Evolutionary conservation across 2,113 vertebrate genomes (phyloP), one percentile per base, ranked within the genome.

Genomic region (Pangasianodon gigas): DNA sequence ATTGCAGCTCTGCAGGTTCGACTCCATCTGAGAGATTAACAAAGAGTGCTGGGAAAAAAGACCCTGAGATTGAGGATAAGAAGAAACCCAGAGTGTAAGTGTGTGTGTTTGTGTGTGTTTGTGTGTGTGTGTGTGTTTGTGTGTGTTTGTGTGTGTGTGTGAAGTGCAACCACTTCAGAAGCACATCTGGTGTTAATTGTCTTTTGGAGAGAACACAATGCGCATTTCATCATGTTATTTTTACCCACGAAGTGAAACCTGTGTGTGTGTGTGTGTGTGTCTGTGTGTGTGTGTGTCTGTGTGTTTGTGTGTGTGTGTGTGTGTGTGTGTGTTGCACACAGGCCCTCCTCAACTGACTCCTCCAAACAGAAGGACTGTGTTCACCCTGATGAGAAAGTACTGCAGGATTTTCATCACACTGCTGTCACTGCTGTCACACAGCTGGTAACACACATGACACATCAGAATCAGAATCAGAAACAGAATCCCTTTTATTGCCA

Each of bases 321-420:
- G 75, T 54, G 89, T 62, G 48, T 86, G 44, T 81, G 44, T 74
- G 62, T 96, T 92, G 89, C 94, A 94, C 93, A 94, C 93, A 92
- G 88, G 89, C 62, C 93, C 4, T 90, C 87, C 90, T 92, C 95
- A 80, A 75, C 93, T 19, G 95, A 95, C 81, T 41, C 11, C 6
- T 69, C 74, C 1, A 94, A 94, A 81, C 88, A 90, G 24, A 94
- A 94, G 90, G 44, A 0, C 29, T 94, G 92, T 3, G 48, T 93
- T 77, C 90, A 90, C 18, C 62, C 87, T 7, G 92, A 95, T 80
- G 96, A 97, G 88, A 97, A 94, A 89, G 65, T 97, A 52, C 75
- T 97, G 21, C 87, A 85, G 44, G 93, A 96, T 69, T 93, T 92
- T 1, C 97, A 96, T 86, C 95, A 97, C 75, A 93, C 93, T 46